Evolutionary conservation across 2,888 invertebrate genomes (phyloP).

Genomic region (Saturnia pavonia): DNA sequence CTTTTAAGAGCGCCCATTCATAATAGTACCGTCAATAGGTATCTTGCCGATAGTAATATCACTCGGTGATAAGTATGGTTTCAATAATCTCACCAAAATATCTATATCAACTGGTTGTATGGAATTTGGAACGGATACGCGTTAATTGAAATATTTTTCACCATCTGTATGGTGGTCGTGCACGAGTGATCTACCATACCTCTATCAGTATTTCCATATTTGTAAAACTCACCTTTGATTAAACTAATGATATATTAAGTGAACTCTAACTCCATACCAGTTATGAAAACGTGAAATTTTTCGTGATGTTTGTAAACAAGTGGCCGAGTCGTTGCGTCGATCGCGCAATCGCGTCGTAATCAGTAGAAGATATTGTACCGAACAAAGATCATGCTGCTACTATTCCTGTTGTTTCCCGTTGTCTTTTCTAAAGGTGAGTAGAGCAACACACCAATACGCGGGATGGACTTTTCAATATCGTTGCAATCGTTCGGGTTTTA

Average conservation of each 20-base stretch:
- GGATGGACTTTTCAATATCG: not conserved
- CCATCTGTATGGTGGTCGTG: too few relatives aligned
- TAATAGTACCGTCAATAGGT: too few relatives aligned
- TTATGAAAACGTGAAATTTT: slow-evolving; percentile 36
- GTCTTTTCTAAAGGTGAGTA: slow-evolving; percentile 36
- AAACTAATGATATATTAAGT: not conserved
- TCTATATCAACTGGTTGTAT: too few relatives aligned
- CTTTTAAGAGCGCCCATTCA: too few relatives aligned
- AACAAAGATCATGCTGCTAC: slow-evolving; percentile 38
- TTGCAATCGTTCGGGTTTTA: too few relatives aligned
- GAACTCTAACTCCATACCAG: slow-evolving; percentile 43
- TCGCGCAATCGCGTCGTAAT: slow-evolving; percentile 24
- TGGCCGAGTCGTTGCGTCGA: slow-evolving; percentile 26
- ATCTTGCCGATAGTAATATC: too few relatives aligned
- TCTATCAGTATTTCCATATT: not conserved
- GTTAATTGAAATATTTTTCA: too few relatives aligned
- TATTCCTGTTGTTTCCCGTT: slow-evolving; percentile 35
- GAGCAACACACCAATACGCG: not conserved
- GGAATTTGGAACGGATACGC: too few relatives aligned
- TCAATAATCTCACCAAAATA: too few relatives aligned
- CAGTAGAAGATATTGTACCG: slow-evolving; percentile 33
- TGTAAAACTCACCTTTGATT: too few relatives aligned
- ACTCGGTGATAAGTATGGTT: too few relatives aligned
- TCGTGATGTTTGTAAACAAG: slow-evolving; percentile 60
- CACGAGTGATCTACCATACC: too few relatives aligned